A percentile compares a stretch with the other conserved stretches of the same genome.
Conservation (phyloP, 2,888 invertebrate species). For the Hololepta plana region DNA sequence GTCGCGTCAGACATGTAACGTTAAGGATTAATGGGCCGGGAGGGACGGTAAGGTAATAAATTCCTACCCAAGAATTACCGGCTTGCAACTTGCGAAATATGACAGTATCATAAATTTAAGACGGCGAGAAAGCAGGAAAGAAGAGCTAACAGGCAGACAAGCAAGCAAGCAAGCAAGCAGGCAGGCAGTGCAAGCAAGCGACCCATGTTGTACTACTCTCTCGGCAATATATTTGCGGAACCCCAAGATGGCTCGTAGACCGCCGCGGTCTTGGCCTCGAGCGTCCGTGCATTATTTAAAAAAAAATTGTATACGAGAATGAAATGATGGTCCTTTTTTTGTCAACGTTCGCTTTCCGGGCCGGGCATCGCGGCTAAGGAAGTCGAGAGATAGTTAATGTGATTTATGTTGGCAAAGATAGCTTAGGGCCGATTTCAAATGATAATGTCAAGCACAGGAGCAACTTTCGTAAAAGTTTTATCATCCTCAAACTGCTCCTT, state of each 20-base stretch:
- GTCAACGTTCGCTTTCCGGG: no score
- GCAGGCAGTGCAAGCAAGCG: no score
- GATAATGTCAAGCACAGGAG: conserved; percentile 25
- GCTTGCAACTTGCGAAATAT: conserved; percentile 36
- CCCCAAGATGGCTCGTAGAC: conserved; percentile 15
- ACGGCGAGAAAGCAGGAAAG: conserved; percentile 21
- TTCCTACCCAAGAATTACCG: conserved; percentile 39
- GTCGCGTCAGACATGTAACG: conserved; percentile 16
- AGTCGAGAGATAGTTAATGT: conserved; percentile 22
- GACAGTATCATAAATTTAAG: conserved; percentile 37
- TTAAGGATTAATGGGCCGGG: conserved; percentile 26
- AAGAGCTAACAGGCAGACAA: conserved; percentile 25
- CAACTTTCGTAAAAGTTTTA: conserved; percentile 23
- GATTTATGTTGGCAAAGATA: conserved; percentile 24
- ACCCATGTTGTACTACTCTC: no score
- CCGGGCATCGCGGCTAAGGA: no score
- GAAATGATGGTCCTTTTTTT: no score
- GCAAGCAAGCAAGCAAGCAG: no score
- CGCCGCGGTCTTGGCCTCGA: conserved; percentile 19
- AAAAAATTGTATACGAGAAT: no score
- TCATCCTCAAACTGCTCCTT: conserved; percentile 19
- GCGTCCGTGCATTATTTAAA: conserved; percentile 21
- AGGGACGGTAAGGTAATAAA: conserved; percentile 36
- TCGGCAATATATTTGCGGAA: no score
- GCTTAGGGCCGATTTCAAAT: conserved; percentile 19